Base-by-base conservation (phyloP, 2,113 vertebrate species). In the Oreochromis niloticus region DNA sequence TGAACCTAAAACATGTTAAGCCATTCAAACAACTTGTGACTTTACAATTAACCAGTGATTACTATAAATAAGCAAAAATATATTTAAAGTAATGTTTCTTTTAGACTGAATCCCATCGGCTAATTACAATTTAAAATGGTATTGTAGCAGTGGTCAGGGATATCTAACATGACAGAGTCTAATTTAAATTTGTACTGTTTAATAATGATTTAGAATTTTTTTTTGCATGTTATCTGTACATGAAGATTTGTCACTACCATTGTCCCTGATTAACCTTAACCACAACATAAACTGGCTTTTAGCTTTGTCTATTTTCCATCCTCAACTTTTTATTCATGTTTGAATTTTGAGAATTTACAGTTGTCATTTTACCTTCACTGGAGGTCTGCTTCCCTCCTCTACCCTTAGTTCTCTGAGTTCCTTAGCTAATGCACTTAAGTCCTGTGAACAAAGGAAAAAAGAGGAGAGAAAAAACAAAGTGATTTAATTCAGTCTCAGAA, bases 361-460 rank as follows among this genome's bases (percentile, higher is more conserved):
- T 54, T 11, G 6, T 16, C 12, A 9, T 10, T 22, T 4, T 88
- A 98, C 97, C 94, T 99, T 99, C 93, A 98, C 98, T 82, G 99
- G 97, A 3, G 98, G 98, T 2, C 98, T 97, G 80, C 97, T 98
- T 57, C 97, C 97, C 87, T 99, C 98, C 82, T 99, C 98, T 2
- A 98, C 98, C 80, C 98, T 97, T 87, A 99, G 93, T 93, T 99
- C 98, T 91, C 98, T 94, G 85, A 99, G 91, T 93, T 99, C 98
- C 96, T 99, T 99, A 48, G 98, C 98, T 94, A 99, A 94, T 4
- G 98, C 98, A 83, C 98, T 99, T 94, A 99, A 97, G 88, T 99
- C 98, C 98, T 99, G 87, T 4, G 63, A 75, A 81, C 75, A 56
- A 34, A 39, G 27, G 39, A 88, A 24, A 91, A 30, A 85, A 34